Evolutionary conservation across 2,888 invertebrate species (phyloP), one percentile per base, ranked within the genome.

Genomic region (Philopedon plagiatum): DNA sequence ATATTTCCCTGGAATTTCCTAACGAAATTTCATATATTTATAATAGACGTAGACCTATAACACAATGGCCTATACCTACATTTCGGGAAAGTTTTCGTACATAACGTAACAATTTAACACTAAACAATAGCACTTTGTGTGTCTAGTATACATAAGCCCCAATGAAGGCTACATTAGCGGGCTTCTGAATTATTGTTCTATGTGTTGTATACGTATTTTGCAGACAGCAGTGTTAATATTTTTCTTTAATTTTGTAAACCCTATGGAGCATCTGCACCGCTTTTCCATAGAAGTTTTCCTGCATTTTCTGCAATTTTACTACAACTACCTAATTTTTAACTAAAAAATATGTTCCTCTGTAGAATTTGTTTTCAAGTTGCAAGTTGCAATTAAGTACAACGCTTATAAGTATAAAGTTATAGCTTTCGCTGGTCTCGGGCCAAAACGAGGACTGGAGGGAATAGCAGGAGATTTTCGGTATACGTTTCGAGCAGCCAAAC

Each of bases 401-500:
- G 13, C 23, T 46, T 23, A 4, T 9, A 23, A 54, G 9, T 29
- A 18, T 21, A 54, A 49, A 29, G 51, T 54, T 54, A 54, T 54
- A 8, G 13, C 29, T 54, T 54, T 18, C 15, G 26, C 32, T 54
- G 51, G 51, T 32, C 51, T 15, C 13, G 9, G 18, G 51, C 51
- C 51, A 54, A 29, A 29, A 54, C 29, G 29, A 29, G 29, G 29
- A 54, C 51, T 15, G 29, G 23, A 29, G 51, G 29, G 29, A 54
- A 54, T 54, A 54, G 29, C 29, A 29, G n/a, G 46, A 46, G 61
- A 44, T 61, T 61, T 61, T 46, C 58, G 37, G 37, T 58, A n/a
- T n/a, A 58, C 37, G 39, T 58, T 58, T 58, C 46, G 11, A 26
- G 61, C 26, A 26, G 61, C 26, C 46, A 26, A 29, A 26, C 18